phyloP scores from a whole-genome alignment of 2,797 vertebrate species.

The Notamacropus eugenii region DNA sequence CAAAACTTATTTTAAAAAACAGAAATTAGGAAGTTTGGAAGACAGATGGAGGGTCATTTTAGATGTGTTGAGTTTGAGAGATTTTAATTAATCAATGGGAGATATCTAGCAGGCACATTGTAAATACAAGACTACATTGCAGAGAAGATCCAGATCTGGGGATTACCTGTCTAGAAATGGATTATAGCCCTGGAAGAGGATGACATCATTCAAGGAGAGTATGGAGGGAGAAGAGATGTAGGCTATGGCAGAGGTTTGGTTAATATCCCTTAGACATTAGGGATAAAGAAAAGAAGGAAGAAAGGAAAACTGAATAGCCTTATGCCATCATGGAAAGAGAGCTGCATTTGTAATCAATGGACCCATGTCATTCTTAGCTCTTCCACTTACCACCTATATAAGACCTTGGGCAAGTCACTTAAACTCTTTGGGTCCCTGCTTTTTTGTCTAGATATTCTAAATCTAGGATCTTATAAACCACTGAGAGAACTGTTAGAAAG shows the following conservation, averaged over 20 bases:
- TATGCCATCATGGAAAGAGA: neutral
- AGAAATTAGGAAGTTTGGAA: neutral
- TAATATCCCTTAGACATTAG: neutral
- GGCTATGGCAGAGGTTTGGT: neutral
- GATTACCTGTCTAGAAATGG: neutral
- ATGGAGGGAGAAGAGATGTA: neutral
- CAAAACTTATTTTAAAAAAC: neutral
- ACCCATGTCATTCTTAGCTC: neutral
- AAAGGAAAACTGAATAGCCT: neutral
- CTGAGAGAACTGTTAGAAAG: neutral
- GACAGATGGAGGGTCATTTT: neutral
- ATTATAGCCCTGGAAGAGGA: neutral
- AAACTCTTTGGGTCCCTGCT: neutral
- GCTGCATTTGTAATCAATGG: neutral
- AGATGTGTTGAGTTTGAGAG: neutral
- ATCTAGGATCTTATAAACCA: neutral
- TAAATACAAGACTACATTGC: neutral
- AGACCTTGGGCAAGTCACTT: neutral
- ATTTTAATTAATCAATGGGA: neutral
- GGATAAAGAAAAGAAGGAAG: neutral
- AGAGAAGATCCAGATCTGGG: neutral
- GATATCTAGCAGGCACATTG: neutral
- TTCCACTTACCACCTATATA: neutral
- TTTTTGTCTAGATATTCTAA: neutral
- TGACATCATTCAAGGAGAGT: neutral